Percentiles rank a stretch among this genome's conserved stretches.
Conservation (phyloP, 2,113 vertebrate species). For the Rattus rattus region DNA sequence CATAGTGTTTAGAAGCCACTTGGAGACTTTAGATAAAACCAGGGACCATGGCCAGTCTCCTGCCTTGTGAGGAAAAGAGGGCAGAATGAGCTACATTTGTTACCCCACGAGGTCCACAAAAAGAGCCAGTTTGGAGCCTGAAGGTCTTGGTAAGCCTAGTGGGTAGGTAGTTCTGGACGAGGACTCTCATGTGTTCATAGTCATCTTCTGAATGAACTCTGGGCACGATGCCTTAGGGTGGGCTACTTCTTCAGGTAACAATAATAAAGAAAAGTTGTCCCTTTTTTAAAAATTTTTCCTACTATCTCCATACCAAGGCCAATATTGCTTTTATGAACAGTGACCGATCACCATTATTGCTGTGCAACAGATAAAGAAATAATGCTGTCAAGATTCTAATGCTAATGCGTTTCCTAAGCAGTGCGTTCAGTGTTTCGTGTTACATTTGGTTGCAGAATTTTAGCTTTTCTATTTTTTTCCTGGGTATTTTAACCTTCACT, state of each 20-base stretch:
- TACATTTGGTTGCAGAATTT: slow-evolving; percentile 9
- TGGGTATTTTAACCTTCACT: background rate
- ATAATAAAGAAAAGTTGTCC: background rate
- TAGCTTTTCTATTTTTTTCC: background rate
- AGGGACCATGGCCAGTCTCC: background rate
- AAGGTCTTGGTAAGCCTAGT: background rate
- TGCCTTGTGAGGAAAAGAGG: background rate
- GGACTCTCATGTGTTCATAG: background rate
- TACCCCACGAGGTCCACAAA: background rate
- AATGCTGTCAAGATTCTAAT: background rate
- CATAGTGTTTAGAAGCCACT: background rate
- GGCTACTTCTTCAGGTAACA: background rate
- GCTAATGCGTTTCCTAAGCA: background rate
- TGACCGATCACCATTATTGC: background rate
- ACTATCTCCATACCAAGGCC: background rate
- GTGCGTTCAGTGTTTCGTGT: background rate
- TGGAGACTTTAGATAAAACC: background rate
- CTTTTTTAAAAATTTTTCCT: background rate
- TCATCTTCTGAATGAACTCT: background rate
- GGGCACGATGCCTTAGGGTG: background rate
- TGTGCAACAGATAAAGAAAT: background rate
- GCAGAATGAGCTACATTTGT: background rate
- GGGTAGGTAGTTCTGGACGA: background rate
- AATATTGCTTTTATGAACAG: background rate
- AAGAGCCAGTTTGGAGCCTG: background rate